Conservation (phyloP, 35 echinoderm and acorn worm genomes). For the Eucidaris tribuloides region DNA sequence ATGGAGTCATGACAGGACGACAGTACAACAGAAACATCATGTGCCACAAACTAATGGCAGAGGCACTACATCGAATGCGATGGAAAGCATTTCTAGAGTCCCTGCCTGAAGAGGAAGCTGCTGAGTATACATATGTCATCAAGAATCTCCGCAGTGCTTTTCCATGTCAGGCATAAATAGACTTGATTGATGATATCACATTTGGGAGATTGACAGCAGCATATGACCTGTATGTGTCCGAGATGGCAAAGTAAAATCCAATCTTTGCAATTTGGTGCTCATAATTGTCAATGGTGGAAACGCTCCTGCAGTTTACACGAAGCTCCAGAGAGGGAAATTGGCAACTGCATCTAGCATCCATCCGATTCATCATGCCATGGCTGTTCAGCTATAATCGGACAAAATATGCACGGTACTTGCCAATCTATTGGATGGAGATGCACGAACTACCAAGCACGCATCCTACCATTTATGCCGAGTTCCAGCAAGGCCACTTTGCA, state of each 20-base stretch:
- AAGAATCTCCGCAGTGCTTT: slow-evolving; percentile 2
- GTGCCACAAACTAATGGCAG: slow-evolving; percentile 62
- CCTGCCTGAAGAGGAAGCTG: slow-evolving; percentile 1
- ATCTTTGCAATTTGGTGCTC: slow-evolving; percentile 48
- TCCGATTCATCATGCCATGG: slow-evolving; percentile 39
- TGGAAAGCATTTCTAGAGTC: slow-evolving; percentile 38
- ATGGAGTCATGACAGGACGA: slow-evolving; percentile 72
- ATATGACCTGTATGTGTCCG: neutral
- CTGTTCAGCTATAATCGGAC: slow-evolving; percentile 41
- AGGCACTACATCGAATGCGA: slow-evolving; percentile 40
- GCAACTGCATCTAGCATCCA: slow-evolving; percentile 49
- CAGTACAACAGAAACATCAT: slow-evolving; percentile 73
- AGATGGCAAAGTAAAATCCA: neutral
- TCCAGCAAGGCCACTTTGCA: slow-evolving; percentile 35
- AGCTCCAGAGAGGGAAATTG: slow-evolving; percentile 60
- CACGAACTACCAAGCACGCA: neutral
- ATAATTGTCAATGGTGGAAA: slow-evolving; percentile 61
- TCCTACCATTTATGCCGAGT: slow-evolving; percentile 2
- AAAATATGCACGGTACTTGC: slow-evolving; percentile 62
- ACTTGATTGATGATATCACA: neutral
- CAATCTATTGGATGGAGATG: slow-evolving; percentile 61
- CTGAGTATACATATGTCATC: neutral
- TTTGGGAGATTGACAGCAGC: no score
- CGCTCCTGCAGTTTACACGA: slow-evolving; percentile 35
- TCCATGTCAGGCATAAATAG: slow-evolving; percentile 1